Percentiles rank a stretch among this genome's conserved stretches.
These are phyloP conservation scores for Meghimatium bilineatum DNA, from an alignment of 2,888 invertebrate genomes.

Conservation along the genomic window DNA sequence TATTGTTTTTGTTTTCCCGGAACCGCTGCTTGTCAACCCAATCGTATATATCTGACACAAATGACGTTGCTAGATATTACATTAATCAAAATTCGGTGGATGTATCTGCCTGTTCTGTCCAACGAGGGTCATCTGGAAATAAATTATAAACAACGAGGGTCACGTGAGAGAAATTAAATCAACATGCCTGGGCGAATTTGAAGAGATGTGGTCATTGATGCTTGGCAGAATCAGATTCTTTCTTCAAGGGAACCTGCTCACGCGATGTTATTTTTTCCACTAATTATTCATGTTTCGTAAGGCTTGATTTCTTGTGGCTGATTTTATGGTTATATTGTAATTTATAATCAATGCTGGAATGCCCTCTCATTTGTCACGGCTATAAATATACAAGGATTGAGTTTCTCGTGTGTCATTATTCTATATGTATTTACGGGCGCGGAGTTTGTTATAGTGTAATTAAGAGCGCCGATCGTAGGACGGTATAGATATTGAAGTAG, in stretches of 20 bases:
- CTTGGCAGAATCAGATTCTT: conserved; percentile 14
- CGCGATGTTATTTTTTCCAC: conserved; percentile 22
- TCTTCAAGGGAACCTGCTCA: not conserved
- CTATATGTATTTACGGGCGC: not conserved
- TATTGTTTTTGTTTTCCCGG: not conserved
- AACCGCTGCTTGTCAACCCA: not conserved
- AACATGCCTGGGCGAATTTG: not conserved
- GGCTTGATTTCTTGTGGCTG: conserved; percentile 27
- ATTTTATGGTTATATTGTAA: conserved; percentile 16
- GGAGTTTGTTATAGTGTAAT: conserved; percentile 17
- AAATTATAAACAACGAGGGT: conserved; percentile 20
- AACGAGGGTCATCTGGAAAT: conserved; percentile 20
- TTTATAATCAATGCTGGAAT: conserved; percentile 23
- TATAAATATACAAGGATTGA: conserved; percentile 34
- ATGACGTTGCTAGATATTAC: not conserved
- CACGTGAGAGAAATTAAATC: conserved; percentile 33
- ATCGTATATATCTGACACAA: not conserved
- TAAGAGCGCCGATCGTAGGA: not conserved
- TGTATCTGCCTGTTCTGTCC: not conserved
- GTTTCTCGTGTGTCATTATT: not conserved
- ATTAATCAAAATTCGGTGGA: conserved; percentile 13
- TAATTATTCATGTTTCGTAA: conserved; percentile 36
- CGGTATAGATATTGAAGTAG: conserved; percentile 15
- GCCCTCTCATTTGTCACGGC: conserved; percentile 37
- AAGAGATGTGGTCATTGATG: not conserved